These are phyloP conservation scores for Pogonognathellus flavescens DNA, from an alignment of 1,140 invertebrate genomes.

Conservation along the genomic window DNA sequence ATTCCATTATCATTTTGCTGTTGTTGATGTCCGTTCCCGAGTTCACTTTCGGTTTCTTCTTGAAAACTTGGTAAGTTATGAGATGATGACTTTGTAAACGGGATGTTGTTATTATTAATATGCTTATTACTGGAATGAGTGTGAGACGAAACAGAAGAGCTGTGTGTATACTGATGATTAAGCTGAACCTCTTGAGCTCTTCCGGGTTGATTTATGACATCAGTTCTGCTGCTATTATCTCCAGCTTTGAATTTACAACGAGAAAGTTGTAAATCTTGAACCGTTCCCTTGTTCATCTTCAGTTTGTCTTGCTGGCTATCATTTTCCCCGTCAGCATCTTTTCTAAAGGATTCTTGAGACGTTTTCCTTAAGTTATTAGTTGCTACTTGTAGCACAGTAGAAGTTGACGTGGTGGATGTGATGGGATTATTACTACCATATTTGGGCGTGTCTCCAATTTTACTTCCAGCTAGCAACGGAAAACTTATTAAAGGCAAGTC, in stretches of 20 bases:
- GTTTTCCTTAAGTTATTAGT: not conserved
- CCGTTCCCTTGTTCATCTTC: constrained; percentile 17
- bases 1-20: not conserved
- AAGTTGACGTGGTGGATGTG: not conserved
- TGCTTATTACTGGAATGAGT: constrained; percentile 18
- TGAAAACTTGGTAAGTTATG: constrained; percentile 21
- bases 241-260: constrained; percentile 39
- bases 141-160: constrained; percentile 21
- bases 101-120: constrained; percentile 25
- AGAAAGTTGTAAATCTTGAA: constrained; percentile 44
- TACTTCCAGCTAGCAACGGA: constrained; percentile 46
- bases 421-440: constrained; percentile 9
- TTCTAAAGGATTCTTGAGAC: not conserved
- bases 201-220: constrained; percentile 38
- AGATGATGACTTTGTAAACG: constrained; percentile 1
- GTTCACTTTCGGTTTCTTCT: not conserved
- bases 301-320: constrained; percentile 32
- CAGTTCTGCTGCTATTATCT: constrained; percentile 39
- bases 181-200: constrained; percentile 34
- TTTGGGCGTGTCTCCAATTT: constrained; percentile 38
- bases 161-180: constrained; percentile 17
- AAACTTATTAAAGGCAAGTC: constrained; percentile 62
- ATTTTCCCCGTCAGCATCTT: constrained; percentile 43
- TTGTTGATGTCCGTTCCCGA: not conserved
- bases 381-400: not conserved